Conservation (phyloP, 2,797 vertebrate species). For the Tragopan temminckii region DNA sequence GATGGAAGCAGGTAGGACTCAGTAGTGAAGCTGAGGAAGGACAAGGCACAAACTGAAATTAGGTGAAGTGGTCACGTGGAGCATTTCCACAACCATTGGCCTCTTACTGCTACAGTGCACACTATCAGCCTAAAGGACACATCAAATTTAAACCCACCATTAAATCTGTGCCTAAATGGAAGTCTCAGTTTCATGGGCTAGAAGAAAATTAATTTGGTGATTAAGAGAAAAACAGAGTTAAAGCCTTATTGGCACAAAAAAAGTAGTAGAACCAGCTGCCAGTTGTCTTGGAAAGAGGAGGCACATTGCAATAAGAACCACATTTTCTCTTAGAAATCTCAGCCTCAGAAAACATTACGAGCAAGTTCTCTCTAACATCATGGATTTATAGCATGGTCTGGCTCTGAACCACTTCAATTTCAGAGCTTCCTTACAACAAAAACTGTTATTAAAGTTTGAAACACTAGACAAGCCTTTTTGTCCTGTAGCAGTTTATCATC, state of each 20-base stretch:
- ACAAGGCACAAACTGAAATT: background rate
- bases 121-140: background rate
- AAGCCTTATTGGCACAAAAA: background rate
- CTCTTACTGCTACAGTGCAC: background rate
- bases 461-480: background rate
- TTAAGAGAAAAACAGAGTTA: background rate
- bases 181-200: background rate
- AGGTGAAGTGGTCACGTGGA: background rate
- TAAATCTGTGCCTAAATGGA: background rate
- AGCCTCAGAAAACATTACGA: constrained; percentile 6
- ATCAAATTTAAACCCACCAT: background rate
- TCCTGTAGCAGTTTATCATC: background rate
- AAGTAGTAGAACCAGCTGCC: constrained; percentile 6
- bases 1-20: background rate
- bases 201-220: background rate
- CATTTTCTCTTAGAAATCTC: constrained; percentile 5
- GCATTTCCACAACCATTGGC: background rate
- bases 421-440: constrained; percentile 22
- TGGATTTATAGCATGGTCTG: constrained; percentile 31
- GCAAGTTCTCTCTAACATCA: background rate
- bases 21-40: background rate
- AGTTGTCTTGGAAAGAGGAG: background rate
- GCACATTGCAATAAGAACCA: constrained; percentile 35
- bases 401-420: constrained; percentile 45
- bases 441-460: constrained; percentile 24